Base-by-base conservation (phyloP, 2,113 vertebrate genomes). In the Hemichromis elongatus region DNA sequence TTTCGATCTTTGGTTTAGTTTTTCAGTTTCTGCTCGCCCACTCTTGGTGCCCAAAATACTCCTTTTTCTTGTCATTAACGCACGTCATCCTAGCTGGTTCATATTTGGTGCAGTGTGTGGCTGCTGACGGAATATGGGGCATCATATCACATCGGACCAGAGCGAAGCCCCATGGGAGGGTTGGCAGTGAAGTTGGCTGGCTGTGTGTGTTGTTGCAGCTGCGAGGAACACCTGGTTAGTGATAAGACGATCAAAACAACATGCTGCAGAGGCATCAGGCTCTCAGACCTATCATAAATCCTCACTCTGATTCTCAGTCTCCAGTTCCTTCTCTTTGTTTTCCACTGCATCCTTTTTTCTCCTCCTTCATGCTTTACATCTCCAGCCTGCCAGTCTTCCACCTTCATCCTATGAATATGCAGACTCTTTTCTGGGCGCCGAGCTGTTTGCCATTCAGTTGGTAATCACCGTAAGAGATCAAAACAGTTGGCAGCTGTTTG, bases 161-260 rank as follows among this genome's bases (percentile, higher is more conserved):
- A 28, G 37, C 52, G 85, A 84, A 85, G 45, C 75, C 83, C 86
- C 56, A 33, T 55, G 0, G 93, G 86, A 92, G 79, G 79, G 30
- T 56, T n/a, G n/a, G 75, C 75, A 61, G 77, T 86, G 37, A 61
- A 70, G 77, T 47, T 59, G 28, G 61, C 42, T 79, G 70, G n/a
- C 37, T 77, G 80, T 81, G 82, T 63, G 10, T 90, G 87, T 93
- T 88, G 77, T 57, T 83, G 89, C 89, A 93, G 92, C 91, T 94
- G 90, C 80, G 86, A 77, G 24, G 80, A 90, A 92, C 93, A 93
- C 84, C 90, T 93, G 89, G 79, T 85, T 79, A 19, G 52, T 30
- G 53, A 86, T 80, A 47, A 45, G 33, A 81, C 18, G 61, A 90
- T 86, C 83, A 80, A 80, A 92, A 90, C 85, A 80, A 70, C 79